phyloP scores from a whole-genome alignment of 2,888 invertebrate genomes.

The Chrysodeixis includens region DNA sequence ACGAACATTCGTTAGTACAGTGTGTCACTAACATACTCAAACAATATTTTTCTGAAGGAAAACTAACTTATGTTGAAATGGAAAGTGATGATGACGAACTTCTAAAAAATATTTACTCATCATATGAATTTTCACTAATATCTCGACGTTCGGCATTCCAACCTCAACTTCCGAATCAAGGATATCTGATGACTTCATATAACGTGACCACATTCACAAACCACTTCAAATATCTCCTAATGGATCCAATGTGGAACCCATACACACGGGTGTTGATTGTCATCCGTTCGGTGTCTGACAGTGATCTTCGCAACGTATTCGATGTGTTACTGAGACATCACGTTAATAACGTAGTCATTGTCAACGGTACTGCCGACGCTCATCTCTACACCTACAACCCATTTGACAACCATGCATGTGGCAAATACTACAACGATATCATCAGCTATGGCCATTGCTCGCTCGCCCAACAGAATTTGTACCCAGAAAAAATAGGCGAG shows the following conservation, averaged over 20 bases:
- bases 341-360: constrained; percentile 64
- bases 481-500: constrained; percentile 63
- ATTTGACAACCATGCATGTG: constrained; percentile 74
- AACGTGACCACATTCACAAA: constrained; percentile 52
- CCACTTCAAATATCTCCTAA: constrained; percentile 46
- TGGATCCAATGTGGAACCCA: constrained; percentile 69
- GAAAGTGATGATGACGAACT: constrained; percentile 22
- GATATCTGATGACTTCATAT: constrained; percentile 60
- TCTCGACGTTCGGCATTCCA: constrained; percentile 17
- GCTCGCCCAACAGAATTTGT: constrained; percentile 52
- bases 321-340: constrained; percentile 62
- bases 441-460: constrained; percentile 68
- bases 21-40: constrained; percentile 39
- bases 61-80: constrained; percentile 46
- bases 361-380: constrained; percentile 61
- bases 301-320: constrained; percentile 63
- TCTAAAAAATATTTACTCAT: constrained; percentile 33
- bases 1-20: constrained; percentile 14
- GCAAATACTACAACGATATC: constrained; percentile 68
- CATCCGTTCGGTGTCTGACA: constrained; percentile 49
- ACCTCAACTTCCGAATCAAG: constrained; percentile 38
- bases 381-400: constrained; percentile 75
- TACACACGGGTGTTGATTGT: constrained; percentile 65
- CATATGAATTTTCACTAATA: constrained; percentile 23
- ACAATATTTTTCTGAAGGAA: constrained; percentile 34